These are phyloP conservation scores for Pelobates cultripes DNA, from an alignment of 2,797 vertebrate genomes.

Conservation along the genomic window DNA sequence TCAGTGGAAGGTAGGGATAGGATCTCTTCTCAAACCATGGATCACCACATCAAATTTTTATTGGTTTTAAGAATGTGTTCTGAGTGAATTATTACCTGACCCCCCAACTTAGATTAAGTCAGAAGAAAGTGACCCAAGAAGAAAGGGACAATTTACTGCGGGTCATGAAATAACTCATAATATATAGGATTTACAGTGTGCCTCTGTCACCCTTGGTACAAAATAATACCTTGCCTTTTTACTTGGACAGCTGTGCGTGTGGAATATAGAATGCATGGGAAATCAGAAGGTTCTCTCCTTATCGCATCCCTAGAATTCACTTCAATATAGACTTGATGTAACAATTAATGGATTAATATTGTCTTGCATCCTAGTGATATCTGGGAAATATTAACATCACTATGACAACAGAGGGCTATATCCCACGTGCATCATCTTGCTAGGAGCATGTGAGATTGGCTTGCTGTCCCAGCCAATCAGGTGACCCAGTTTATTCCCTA, in stretches of 20 bases:
- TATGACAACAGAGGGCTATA: too few species aligned
- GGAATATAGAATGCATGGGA: not conserved
- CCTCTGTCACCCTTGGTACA: slow-evolving; percentile 36
- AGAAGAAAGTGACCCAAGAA: slow-evolving; percentile 56
- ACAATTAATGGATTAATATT: too few species aligned
- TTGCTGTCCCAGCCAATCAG: too few species aligned
- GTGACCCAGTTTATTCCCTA: too few species aligned
- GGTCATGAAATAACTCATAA: slow-evolving; percentile 43
- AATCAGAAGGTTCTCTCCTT: not conserved
- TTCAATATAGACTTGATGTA: too few species aligned
- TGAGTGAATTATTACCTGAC: slow-evolving; percentile 50
- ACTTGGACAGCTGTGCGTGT: not conserved
- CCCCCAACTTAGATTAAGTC: slow-evolving; percentile 52
- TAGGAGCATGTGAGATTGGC: too few species aligned
- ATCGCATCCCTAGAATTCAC: too few species aligned
- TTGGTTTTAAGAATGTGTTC: slow-evolving; percentile 50
- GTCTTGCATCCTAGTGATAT: too few species aligned
- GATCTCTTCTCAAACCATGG: slow-evolving; percentile 22
- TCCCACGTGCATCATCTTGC: too few species aligned
- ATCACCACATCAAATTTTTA: slow-evolving; percentile 55
- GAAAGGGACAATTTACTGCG: slow-evolving; percentile 39
- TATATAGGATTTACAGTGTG: slow-evolving; percentile 43
- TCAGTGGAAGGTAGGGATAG: slow-evolving; percentile 17
- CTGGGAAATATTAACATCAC: too few species aligned
- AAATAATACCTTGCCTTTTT: slow-evolving; percentile 30